Conservation (phyloP, 2,113 vertebrate genomes). For the Solea senegalensis region DNA sequence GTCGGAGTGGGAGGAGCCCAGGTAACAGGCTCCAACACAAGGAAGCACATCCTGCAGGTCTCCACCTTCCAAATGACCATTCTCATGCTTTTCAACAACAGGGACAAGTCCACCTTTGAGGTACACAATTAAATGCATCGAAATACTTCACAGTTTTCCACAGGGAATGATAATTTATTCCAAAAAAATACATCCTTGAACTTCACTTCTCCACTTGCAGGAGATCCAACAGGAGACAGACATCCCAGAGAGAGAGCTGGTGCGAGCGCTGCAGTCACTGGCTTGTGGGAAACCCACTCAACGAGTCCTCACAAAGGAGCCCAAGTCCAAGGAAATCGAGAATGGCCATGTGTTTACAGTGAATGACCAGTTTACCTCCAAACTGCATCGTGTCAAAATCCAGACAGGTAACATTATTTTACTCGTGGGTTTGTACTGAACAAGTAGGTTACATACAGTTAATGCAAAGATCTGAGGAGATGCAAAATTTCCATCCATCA, state of each 20-base stretch:
- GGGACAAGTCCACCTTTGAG: slow-evolving; percentile 98
- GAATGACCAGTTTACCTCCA: slow-evolving; percentile 99
- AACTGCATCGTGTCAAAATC: slow-evolving; percentile 99
- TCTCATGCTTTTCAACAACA: slow-evolving; percentile 99
- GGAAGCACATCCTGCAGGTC: slow-evolving; percentile 98
- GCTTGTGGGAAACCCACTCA: slow-evolving; percentile 99
- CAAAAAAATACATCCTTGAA: not conserved
- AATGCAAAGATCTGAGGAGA: too few relatives aligned
- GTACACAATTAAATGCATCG: slow-evolving; percentile 68
- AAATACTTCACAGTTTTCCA: too few relatives aligned
- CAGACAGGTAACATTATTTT: slow-evolving; percentile 87
- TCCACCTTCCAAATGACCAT: slow-evolving; percentile 99
- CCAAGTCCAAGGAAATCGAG: slow-evolving; percentile 99
- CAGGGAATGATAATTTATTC: too few relatives aligned
- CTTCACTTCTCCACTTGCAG: slow-evolving; percentile 68
- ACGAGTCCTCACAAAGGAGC: slow-evolving; percentile 97
- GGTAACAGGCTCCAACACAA: slow-evolving; percentile 96
- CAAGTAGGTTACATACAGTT: too few relatives aligned
- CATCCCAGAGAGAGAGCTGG: slow-evolving; percentile 97
- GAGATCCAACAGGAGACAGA: slow-evolving; percentile 99
- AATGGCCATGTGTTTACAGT: slow-evolving; percentile 98
- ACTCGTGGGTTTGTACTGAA: too few relatives aligned
- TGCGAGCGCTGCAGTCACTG: slow-evolving; percentile 96
- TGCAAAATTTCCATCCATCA: too few relatives aligned
- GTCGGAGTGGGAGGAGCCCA: slow-evolving; percentile 96